Evolutionary conservation across 2,113 vertebrate genomes (phyloP).

Genomic region (Phrynosoma platyrhinos): DNA sequence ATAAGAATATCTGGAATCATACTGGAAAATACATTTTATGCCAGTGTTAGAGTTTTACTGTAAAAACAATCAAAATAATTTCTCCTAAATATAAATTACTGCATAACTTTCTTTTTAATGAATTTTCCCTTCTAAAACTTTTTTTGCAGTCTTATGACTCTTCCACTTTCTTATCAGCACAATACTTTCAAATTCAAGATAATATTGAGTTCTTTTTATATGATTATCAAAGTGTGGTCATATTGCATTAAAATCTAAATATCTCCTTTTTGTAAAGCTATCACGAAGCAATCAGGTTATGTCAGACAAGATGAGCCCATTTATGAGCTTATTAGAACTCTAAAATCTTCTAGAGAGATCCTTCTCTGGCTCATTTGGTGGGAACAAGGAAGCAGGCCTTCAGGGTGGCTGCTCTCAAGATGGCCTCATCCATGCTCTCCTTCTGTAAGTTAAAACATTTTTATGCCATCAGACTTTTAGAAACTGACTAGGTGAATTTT

Average conservation of each 20-base stretch:
- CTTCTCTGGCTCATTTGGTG: too few species aligned
- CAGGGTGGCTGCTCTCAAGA: too few species aligned
- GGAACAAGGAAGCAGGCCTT: too few species aligned
- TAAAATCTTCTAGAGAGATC: too few species aligned
- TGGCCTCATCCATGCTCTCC: too few species aligned
- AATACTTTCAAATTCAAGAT: neutral
- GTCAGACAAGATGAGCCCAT: constrained; percentile 29
- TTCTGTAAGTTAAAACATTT: too few species aligned
- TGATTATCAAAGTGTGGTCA: constrained; percentile 23
- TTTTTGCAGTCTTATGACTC: neutral
- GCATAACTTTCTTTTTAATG: neutral
- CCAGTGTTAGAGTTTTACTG: neutral
- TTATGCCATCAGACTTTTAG: too few species aligned
- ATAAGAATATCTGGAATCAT: neutral
- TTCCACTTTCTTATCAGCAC: neutral
- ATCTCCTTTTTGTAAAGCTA: constrained; percentile 51
- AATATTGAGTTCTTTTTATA: neutral
- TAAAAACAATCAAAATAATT: neutral
- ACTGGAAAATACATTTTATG: neutral
- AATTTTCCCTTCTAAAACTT: neutral
- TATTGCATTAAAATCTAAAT: constrained; percentile 58
- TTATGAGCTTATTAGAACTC: too few species aligned
- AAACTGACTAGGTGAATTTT: too few species aligned
- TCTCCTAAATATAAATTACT: neutral
- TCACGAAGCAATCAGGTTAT: constrained; percentile 39